A percentile compares a stretch with the other conserved stretches of the same genome.
Evolutionary conservation across 2,113 vertebrate species (phyloP).

Genomic region (Cyanoderma ruficeps): DNA sequence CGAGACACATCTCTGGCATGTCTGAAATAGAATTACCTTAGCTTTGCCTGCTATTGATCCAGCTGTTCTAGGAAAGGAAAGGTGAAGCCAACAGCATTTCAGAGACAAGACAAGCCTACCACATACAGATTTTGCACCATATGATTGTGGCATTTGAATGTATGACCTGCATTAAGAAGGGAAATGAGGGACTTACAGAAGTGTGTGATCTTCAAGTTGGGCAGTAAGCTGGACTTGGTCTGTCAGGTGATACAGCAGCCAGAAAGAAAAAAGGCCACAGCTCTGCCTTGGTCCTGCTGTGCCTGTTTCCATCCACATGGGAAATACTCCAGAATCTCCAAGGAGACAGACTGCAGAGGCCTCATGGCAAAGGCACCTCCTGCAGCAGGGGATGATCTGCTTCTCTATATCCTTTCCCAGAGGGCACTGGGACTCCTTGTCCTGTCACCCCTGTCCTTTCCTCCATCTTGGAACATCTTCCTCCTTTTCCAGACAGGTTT

Average conservation of each 20-base stretch:
- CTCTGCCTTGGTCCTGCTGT: neutral
- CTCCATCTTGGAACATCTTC: neutral
- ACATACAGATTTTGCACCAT: neutral
- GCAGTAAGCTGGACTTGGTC: too few relatives aligned
- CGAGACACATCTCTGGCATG: neutral
- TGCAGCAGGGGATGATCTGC: neutral
- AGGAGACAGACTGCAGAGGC: neutral
- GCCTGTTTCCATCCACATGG: neutral
- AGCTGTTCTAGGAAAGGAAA: neutral
- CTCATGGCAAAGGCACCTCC: neutral
- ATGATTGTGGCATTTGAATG: neutral
- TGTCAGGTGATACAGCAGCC: neutral
- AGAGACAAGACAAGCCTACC: neutral
- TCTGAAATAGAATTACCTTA: neutral
- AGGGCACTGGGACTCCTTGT: neutral
- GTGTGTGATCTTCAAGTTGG: neutral
- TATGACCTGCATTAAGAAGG: neutral
- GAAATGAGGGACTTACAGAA: neutral
- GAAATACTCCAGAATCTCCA: neutral
- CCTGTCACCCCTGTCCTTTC: neutral
- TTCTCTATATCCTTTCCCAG: neutral
- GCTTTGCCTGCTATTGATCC: neutral
- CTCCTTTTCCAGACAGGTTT: neutral
- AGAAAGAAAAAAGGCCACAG: neutral
- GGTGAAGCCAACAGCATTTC: neutral